Evolutionary conservation across 2,888 invertebrate genomes (phyloP).

Genomic region (Lasiommata megera): DNA sequence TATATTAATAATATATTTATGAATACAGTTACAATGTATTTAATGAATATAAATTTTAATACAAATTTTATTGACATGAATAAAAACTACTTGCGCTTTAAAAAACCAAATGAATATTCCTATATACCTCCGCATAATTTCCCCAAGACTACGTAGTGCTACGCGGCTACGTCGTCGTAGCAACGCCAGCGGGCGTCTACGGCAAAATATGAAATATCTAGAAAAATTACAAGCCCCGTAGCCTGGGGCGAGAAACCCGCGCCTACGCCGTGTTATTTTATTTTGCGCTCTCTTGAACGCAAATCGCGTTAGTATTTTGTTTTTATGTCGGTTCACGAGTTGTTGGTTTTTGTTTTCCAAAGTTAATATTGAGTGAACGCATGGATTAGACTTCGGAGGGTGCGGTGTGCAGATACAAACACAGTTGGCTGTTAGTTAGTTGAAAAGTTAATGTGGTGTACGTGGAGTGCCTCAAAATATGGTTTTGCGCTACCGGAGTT

Average conservation of each 20-base stretch:
- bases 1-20: too few relatives aligned
- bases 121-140: conserved; percentile 27
- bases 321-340: conserved; percentile 54
- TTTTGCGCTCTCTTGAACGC: conserved; percentile 75
- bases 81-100: not conserved
- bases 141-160: conserved; percentile 52
- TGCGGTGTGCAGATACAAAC: conserved; percentile 24
- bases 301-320: conserved; percentile 44
- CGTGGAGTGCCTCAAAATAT: not conserved
- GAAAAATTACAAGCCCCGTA: conserved; percentile 68
- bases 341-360: conserved; percentile 44
- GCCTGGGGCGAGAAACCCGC: conserved; percentile 65
- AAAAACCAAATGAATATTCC: too few relatives aligned
- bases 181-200: conserved; percentile 63
- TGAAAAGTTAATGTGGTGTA: conserved; percentile 7
- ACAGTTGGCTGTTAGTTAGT: conserved; percentile 12
- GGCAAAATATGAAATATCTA: conserved; percentile 72
- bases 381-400: conserved; percentile 35
- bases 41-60: too few relatives aligned
- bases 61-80: too few relatives aligned
- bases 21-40: too few relatives aligned
- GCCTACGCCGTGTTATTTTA: conserved; percentile 76
- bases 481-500: too few relatives aligned
- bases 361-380: conserved; percentile 35
- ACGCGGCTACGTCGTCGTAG: conserved; percentile 62